These are phyloP conservation scores for Seriola quinqueradiata DNA, from an alignment of 2,113 vertebrate genomes.

Conservation along the genomic window DNA sequence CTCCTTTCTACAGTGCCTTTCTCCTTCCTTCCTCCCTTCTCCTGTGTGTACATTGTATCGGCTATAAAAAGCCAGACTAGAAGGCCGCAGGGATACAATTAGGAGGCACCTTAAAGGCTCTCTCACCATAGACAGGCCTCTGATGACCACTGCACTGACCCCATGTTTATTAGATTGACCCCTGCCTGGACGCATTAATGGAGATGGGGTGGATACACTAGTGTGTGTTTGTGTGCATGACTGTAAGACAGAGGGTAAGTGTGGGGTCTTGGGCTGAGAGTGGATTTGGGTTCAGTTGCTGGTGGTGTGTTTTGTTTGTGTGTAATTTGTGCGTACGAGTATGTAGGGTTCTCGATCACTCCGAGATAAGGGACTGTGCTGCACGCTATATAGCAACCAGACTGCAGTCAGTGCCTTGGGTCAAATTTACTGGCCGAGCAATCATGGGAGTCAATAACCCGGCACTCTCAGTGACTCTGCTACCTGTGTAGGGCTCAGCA, in stretches of 20 bases:
- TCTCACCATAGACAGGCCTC: conserved; percentile 81
- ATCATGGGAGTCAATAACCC: conserved; percentile 88
- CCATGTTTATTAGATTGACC: conserved; percentile 89
- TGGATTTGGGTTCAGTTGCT: conserved; percentile 48
- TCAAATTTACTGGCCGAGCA: conserved; percentile 86
- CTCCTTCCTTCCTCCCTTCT: conserved; percentile 50
- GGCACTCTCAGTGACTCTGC: conserved; percentile 76
- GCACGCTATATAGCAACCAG: conserved; percentile 74
- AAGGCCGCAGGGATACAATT: conserved; percentile 85
- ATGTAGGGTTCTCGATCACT: conserved; percentile 57
- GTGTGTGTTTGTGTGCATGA: conserved; percentile 60
- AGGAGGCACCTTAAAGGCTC: conserved; percentile 84
- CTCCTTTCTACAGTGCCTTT: conserved; percentile 31
- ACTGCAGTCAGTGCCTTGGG: conserved; percentile 81
- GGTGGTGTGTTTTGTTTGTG: conserved; percentile 41
- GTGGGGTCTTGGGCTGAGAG: conserved; percentile 34
- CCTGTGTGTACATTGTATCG: conserved; percentile 57
- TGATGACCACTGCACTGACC: conserved; percentile 82
- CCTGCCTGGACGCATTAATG: conserved; percentile 84
- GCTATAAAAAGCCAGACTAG: conserved; percentile 71
- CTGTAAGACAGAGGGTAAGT: conserved; percentile 54
- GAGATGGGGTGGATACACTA: conserved; percentile 69
- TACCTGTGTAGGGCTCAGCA: conserved; percentile 82
- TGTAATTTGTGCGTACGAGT: conserved; percentile 58
- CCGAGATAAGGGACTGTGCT: conserved; percentile 52